These are phyloP conservation scores for Meganola albula DNA, from an alignment of 2,888 invertebrate species.

Conservation along the genomic window DNA sequence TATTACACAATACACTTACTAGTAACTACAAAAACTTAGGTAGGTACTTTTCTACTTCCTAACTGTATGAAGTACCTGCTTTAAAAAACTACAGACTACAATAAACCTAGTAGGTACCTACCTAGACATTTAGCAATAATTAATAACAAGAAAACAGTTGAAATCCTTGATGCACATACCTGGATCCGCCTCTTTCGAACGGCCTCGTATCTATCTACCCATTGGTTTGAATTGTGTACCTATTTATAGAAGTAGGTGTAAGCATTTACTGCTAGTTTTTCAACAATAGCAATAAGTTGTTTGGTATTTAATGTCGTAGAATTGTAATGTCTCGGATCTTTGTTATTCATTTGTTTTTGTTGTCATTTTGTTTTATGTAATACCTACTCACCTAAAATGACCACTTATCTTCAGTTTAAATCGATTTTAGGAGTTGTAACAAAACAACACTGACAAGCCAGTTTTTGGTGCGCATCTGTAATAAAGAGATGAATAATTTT, in stretches of 20 bases:
- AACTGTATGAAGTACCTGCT: no score
- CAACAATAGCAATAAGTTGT: constrained; percentile 13
- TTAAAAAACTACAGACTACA: no score
- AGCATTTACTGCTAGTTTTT: constrained; percentile 12
- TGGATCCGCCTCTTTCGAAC: constrained; percentile 24
- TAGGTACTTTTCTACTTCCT: no score
- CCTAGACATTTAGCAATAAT: no score
- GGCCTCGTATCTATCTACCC: constrained; percentile 19
- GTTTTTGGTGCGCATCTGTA: constrained; percentile 17
- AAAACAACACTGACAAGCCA: constrained; percentile 10
- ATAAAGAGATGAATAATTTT: constrained; percentile 21
- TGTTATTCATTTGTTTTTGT: no score
- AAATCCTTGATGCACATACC: constrained; percentile 18
- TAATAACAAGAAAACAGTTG: constrained; percentile 18
- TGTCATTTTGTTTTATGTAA: no score
- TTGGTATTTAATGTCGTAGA: constrained; percentile 12
- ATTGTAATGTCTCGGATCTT: constrained; percentile 23
- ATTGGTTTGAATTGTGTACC: constrained; percentile 21
- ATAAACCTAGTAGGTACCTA: no score
- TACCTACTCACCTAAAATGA: no score
- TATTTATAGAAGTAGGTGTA: constrained; percentile 1
- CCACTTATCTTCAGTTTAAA: no score
- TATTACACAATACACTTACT: no score
- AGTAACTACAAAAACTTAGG: no score
- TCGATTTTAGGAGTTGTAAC: constrained; percentile 11